Evolutionary conservation across 2,113 vertebrate genomes (phyloP).

Genomic region (Chaetorhynchus papuensis): DNA sequence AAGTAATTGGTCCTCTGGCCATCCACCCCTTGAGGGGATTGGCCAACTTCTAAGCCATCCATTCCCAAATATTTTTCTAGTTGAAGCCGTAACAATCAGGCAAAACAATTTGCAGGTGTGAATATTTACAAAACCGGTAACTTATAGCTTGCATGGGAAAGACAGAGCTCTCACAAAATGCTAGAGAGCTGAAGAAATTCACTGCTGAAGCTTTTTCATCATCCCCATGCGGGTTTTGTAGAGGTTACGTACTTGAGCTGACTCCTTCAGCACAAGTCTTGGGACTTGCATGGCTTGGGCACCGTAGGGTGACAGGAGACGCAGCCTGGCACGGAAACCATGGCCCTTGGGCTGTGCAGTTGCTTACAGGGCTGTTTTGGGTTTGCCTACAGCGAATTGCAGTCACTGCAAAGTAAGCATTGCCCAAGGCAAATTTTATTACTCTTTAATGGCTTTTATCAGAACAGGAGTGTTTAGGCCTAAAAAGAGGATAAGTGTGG

Average conservation of each 20-base stretch:
- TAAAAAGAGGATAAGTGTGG: not conserved
- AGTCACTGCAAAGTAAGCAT: not conserved
- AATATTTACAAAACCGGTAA: too few species aligned
- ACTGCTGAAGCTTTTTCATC: too few species aligned
- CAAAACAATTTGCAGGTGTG: too few species aligned
- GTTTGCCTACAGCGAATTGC: not conserved
- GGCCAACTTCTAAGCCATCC: too few species aligned
- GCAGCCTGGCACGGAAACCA: not conserved
- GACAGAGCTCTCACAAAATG: too few species aligned
- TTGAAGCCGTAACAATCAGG: too few species aligned
- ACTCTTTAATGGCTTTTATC: not conserved
- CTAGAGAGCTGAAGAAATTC: too few species aligned
- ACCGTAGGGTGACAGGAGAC: not conserved
- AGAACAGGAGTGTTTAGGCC: not conserved
- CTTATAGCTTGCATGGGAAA: too few species aligned
- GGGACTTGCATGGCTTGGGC: not conserved
- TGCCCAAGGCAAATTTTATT: slow-evolving; percentile 12
- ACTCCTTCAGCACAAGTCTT: not conserved
- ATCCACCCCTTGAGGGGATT: too few species aligned
- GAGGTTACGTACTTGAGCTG: not conserved
- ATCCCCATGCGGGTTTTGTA: not conserved
- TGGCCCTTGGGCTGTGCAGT: not conserved
- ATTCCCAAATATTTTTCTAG: too few species aligned
- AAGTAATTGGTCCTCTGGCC: too few species aligned
- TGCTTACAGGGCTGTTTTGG: not conserved